Conservation (phyloP, 2,113 vertebrate species). For the Lagopus muta region DNA sequence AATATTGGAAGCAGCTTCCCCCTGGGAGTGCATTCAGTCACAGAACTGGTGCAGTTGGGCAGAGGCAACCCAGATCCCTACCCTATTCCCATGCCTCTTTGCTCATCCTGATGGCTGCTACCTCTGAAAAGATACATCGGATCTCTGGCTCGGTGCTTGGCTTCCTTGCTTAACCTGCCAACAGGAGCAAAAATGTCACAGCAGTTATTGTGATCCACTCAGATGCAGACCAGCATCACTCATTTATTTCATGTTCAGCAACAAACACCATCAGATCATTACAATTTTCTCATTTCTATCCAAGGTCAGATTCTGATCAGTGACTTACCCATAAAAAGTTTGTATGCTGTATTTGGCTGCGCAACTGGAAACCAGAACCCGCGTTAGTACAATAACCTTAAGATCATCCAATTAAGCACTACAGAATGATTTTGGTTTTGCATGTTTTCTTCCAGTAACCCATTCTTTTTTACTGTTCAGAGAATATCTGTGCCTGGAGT, state of each 20-base stretch:
- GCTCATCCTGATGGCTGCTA: not conserved
- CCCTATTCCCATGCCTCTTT: not conserved
- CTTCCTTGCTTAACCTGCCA: constrained; percentile 17
- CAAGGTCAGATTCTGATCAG: constrained; percentile 26
- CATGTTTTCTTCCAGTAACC: constrained; percentile 20
- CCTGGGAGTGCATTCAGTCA: not conserved
- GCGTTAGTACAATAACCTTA: not conserved
- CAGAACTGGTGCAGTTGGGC: not conserved
- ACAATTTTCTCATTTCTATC: not conserved
- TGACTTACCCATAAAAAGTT: constrained; percentile 15
- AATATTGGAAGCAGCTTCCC: constrained; percentile 11
- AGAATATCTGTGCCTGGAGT: not conserved
- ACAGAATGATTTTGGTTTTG: constrained; percentile 46
- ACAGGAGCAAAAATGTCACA: constrained; percentile 16
- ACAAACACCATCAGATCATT: not conserved
- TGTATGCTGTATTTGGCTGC: not conserved
- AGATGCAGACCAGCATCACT: not conserved
- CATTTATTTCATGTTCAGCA: not conserved
- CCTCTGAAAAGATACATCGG: constrained; percentile 9
- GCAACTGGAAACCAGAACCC: not conserved
- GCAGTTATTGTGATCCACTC: constrained; percentile 1
- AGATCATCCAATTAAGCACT: not conserved
- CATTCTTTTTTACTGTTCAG: not conserved
- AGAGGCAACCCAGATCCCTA: constrained; percentile 5
- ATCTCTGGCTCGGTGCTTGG: not conserved